Base-by-base conservation (phyloP, 1,140 invertebrate species). In the Riptortus pedestris region DNA sequence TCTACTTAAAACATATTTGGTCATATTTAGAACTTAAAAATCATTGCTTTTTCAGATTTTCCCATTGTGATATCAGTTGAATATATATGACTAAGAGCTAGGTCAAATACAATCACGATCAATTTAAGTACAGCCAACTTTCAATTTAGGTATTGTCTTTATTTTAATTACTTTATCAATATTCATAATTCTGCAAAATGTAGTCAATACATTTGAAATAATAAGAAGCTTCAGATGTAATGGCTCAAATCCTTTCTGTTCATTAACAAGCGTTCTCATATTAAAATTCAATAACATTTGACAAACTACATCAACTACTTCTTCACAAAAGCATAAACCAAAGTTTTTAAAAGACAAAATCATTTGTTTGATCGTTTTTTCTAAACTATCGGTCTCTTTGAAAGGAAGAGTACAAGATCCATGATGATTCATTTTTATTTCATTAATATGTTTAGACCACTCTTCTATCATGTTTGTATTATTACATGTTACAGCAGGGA, bases 151-250 rank as follows among this genome's bases (percentile, higher is more conserved):
- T n/a, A 1, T 9, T 2, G 3, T 12, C 26, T 55, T 26, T 24
- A 55, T 55, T 26, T 55, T 26, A 11, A 55, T 16, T 7, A 26
- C 12, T 26, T 55, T 18, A 55, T 55, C 51, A 55, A 55, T 55
- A 55, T 26, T 55, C 14, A 55, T 24, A 4, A 55, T 55, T 16
- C 2, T 55, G 0, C 20, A 55, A 55, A 55, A 55, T 9, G 51
- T 55, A 4, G 22, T 27, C 1, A 55, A 55, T 9, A 55, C 51
- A 16, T 24, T 55, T 7, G 2, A 9, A 2, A 55, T 7, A 24
- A 55, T 55, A 3, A 24, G 20, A 55, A 24, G 16, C 26, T 55
- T 55, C 24, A 55, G 26, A 55, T 24, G 22, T 24, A 55, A 26
- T 24, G 51, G 51, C 26, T 55, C 51, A 55, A 3, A 24, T 9